phyloP scores from a whole-genome alignment of 2,113 vertebrate species.

The Hyaena hyaena region DNA sequence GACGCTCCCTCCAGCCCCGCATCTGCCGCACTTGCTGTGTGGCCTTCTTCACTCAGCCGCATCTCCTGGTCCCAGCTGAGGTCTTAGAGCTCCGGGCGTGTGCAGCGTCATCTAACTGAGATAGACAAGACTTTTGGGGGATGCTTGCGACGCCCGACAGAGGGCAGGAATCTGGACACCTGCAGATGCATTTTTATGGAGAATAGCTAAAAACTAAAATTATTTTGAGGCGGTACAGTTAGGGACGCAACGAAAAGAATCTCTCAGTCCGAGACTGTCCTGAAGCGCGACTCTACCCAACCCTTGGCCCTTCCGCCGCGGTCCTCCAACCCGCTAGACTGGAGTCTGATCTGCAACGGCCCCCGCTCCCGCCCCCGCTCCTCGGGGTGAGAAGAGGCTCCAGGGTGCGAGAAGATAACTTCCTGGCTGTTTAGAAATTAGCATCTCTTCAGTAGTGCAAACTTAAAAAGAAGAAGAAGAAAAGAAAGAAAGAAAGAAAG shows the following conservation, averaged over 20 bases:
- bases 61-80: not conserved
- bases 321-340: fast-evolving
- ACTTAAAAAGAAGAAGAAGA: not conserved
- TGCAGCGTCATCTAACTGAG: not conserved
- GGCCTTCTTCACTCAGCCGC: not conserved
- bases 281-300: fast-evolving
- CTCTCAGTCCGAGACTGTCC: not conserved
- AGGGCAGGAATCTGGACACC: not conserved
- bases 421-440: not conserved
- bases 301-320: not conserved
- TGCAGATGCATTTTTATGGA: not conserved
- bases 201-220: not conserved
- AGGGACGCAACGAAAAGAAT: not conserved
- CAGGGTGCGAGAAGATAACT: not conserved
- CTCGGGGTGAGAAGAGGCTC: not conserved
- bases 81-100: not conserved
- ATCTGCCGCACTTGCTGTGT: not conserved
- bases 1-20: not conserved
- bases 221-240: not conserved
- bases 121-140: not conserved
- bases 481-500: not conserved
- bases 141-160: not conserved
- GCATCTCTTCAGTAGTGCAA: not conserved
- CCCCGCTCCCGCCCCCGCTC: not conserved
- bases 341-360: not conserved